These are phyloP conservation scores for Pseudomyrmex gracilis DNA, from an alignment of 1,140 invertebrate genomes.

Conservation along the genomic window DNA sequence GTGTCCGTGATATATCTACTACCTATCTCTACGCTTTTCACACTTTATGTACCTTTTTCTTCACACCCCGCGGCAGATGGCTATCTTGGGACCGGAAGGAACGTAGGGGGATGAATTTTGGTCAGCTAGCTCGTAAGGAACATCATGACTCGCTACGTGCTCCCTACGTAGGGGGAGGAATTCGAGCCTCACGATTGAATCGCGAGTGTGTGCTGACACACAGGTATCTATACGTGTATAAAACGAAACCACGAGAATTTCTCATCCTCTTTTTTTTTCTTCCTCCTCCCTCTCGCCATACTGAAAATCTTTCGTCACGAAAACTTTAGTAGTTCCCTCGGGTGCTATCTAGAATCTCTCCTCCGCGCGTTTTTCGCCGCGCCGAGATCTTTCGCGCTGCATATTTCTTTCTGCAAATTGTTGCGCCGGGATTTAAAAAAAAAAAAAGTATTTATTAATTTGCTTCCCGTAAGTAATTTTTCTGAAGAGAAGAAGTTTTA, in stretches of 20 bases:
- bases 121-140: constrained; percentile 73
- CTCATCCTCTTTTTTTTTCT: constrained; percentile 17
- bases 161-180: constrained; percentile 21
- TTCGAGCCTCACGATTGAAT: constrained; percentile 23
- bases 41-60: constrained; percentile 47
- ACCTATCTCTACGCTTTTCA: constrained; percentile 39
- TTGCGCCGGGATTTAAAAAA: background rate
- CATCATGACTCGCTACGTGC: constrained; percentile 74
- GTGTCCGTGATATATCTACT: constrained; percentile 35
- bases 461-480: constrained; percentile 26
- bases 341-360: constrained; percentile 45
- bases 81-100: constrained; percentile 63
- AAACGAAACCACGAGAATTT: constrained; percentile 26
- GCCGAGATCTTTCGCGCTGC: constrained; percentile 15
- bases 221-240: constrained; percentile 50
- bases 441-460: constrained; percentile 43
- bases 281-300: background rate
- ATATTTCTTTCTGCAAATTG: constrained; percentile 59
- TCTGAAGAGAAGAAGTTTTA: background rate
- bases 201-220: constrained; percentile 36
- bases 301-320: constrained; percentile 72
- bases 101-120: constrained; percentile 72
- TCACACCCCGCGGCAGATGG: constrained; percentile 57
- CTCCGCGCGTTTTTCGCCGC: background rate
- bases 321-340: constrained; percentile 72